Conservation (phyloP, 2,888 invertebrate species). For the Melieria picta region DNA sequence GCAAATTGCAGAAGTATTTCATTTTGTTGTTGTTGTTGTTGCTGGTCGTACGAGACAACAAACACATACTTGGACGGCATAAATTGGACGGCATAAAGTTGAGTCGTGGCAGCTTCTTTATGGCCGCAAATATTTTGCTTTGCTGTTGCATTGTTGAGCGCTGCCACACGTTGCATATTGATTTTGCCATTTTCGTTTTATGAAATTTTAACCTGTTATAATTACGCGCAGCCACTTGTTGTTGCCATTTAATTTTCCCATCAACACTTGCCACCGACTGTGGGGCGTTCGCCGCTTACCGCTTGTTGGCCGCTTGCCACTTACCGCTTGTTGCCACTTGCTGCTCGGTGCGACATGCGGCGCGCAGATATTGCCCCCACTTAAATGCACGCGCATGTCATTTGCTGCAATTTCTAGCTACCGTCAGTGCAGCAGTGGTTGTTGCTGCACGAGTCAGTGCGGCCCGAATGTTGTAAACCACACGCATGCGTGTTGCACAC, state of each 20-base stretch:
- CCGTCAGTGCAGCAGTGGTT: background rate
- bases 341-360: slow-evolving; percentile 23
- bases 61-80: too few relatives aligned
- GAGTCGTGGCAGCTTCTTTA: slow-evolving; percentile 16
- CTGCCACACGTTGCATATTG: slow-evolving; percentile 6
- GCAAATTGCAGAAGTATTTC: too few relatives aligned
- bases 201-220: slow-evolving; percentile 33
- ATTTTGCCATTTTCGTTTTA: slow-evolving; percentile 17
- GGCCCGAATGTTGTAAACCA: slow-evolving; percentile 20
- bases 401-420: slow-evolving; percentile 23
- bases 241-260: slow-evolving; percentile 30
- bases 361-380: background rate
- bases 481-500: slow-evolving; percentile 27
- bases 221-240: slow-evolving; percentile 41
- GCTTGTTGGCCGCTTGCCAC: slow-evolving; percentile 20
- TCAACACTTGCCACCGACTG: slow-evolving; percentile 16
- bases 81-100: too few relatives aligned
- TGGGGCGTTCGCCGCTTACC: slow-evolving; percentile 24
- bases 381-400: slow-evolving; percentile 33
- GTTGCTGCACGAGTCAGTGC: slow-evolving; percentile 6
- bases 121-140: background rate
- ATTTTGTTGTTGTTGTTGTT: too few relatives aligned
- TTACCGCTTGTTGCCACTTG: slow-evolving; percentile 3
- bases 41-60: too few relatives aligned
- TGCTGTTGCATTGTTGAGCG: slow-evolving; percentile 30